Percentiles rank a stretch among this genome's conserved stretches.
These are phyloP conservation scores for Spinus olivaceus DNA, from an alignment of 2,797 vertebrate genomes.

Conservation along the genomic window DNA sequence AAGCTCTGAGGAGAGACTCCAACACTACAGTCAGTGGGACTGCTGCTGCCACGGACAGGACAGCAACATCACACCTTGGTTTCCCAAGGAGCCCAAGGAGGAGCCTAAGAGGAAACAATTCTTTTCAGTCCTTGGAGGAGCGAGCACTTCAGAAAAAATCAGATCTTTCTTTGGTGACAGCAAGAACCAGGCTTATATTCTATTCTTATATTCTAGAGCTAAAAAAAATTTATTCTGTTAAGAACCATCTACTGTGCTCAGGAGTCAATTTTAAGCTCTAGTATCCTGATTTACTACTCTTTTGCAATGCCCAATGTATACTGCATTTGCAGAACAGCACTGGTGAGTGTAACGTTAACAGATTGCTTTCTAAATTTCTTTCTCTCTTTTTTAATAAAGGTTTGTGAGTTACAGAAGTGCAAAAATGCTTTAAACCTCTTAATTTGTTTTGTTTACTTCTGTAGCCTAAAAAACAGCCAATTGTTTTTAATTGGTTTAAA, in stretches of 20 bases:
- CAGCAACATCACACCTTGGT: not conserved
- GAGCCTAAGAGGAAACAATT: accelerated
- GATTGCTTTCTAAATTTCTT: not conserved
- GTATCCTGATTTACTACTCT: not conserved
- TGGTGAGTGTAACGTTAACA: not conserved
- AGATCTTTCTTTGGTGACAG: not conserved
- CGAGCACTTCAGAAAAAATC: not conserved
- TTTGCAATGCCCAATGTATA: not conserved
- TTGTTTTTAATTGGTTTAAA: conserved; percentile 69
- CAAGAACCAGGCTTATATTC: not conserved
- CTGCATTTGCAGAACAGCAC: not conserved
- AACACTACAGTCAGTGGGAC: too few species aligned
- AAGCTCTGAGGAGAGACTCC: not conserved
- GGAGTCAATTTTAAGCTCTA: not conserved
- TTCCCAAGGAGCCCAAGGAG: not conserved
- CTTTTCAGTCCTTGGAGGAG: not conserved
- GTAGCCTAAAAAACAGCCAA: conserved; percentile 67
- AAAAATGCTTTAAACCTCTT: conserved; percentile 48
- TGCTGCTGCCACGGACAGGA: accelerated
- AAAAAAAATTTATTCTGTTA: not conserved
- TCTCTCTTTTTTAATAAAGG: conserved; percentile 24
- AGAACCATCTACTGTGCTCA: not conserved
- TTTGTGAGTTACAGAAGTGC: conserved; percentile 49
- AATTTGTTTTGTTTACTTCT: conserved; percentile 71
- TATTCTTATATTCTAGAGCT: not conserved